Conservation (phyloP, 2,888 invertebrate genomes). For the Nineta flava region DNA sequence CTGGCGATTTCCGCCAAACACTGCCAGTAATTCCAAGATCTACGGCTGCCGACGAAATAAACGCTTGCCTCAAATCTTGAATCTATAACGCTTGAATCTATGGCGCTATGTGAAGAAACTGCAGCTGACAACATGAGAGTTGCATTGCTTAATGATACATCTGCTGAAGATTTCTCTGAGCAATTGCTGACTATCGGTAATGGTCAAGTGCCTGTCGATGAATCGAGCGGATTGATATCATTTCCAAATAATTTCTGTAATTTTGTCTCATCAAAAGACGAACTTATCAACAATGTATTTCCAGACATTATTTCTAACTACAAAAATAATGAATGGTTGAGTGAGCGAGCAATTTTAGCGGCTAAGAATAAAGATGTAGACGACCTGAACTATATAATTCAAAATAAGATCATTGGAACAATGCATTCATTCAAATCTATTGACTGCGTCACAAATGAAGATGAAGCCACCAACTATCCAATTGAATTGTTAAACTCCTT, state of each 20-base stretch:
- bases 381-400: too few species aligned
- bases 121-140: slow-evolving; percentile 10
- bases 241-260: slow-evolving; percentile 20
- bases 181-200: slow-evolving; percentile 20
- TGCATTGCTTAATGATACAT: slow-evolving; percentile 6
- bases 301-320: slow-evolving; percentile 15
- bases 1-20: too few species aligned
- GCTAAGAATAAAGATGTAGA: neutral
- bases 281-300: slow-evolving; percentile 16
- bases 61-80: too few species aligned
- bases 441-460: too few species aligned
- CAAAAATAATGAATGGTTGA: neutral
- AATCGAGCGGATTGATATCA: slow-evolving; percentile 19
- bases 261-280: too few species aligned
- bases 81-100: too few species aligned
- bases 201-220: slow-evolving; percentile 17
- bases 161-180: slow-evolving; percentile 9
- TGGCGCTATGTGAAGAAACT: slow-evolving; percentile 11
- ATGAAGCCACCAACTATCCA: too few species aligned
- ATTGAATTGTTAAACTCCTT: too few species aligned
- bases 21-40: slow-evolving; percentile 13
- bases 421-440: too few species aligned
- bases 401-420: too few species aligned
- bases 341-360: neutral
- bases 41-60: slow-evolving; percentile 10